These are phyloP conservation scores for Scaptomyza montana DNA, from an alignment of 1,140 invertebrate genomes.

Conservation along the genomic window DNA sequence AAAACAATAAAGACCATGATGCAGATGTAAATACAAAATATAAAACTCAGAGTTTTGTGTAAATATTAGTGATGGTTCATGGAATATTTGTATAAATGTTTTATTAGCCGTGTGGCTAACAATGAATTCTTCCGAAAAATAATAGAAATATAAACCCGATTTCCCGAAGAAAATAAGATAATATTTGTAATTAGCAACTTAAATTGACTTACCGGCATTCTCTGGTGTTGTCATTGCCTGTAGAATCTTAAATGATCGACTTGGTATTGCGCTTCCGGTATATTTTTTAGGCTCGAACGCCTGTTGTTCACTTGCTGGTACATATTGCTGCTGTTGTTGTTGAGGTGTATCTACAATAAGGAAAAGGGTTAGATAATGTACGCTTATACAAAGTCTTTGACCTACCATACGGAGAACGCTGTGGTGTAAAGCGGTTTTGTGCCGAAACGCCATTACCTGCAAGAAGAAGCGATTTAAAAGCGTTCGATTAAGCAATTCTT, in stretches of 20 bases:
- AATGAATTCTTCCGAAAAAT: background rate
- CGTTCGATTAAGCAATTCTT: conserved; percentile 1
- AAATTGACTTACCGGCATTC: conserved; percentile 82
- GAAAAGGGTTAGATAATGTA: background rate
- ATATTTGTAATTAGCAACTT: background rate
- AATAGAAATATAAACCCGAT: conserved; percentile 16
- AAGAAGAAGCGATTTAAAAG: conserved; percentile 37
- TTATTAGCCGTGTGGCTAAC: conserved; percentile 3
- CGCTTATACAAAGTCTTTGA: background rate
- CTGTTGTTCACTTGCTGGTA: conserved; percentile 88
- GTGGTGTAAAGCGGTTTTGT: conserved; percentile 68
- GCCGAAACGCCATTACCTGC: conserved; percentile 65
- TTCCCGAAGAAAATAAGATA: background rate
- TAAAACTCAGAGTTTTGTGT: conserved; percentile 16
- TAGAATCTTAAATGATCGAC: conserved; percentile 92
- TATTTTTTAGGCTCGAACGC: conserved; percentile 91
- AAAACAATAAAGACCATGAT: conserved; percentile 46
- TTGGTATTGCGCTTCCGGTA: conserved; percentile 92
- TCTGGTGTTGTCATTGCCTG: conserved; percentile 91
- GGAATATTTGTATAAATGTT: conserved; percentile 34
- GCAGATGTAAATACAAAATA: conserved; percentile 29
- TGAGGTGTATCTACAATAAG: conserved; percentile 83
- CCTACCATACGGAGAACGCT: conserved; percentile 61
- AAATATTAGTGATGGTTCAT: conserved; percentile 32
- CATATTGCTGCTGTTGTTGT: conserved; percentile 85